A percentile compares a stretch with the other conserved stretches of the same genome.
Evolutionary conservation across 64 coral and sea anemone species (phyloP).

Genomic region (Porites lutea): DNA sequence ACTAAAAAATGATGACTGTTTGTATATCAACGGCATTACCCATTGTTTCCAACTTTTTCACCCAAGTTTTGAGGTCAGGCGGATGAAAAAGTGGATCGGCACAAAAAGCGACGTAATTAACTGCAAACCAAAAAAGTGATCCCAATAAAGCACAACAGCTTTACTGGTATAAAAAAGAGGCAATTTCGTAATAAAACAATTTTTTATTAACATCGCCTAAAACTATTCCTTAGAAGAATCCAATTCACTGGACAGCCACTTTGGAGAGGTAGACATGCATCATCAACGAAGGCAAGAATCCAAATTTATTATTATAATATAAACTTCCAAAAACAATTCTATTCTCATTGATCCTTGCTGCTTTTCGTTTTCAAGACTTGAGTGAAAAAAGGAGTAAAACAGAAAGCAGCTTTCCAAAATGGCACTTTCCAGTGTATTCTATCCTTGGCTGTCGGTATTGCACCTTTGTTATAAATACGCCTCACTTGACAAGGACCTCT

Average conservation of each 20-base stretch:
- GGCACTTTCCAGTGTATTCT: neutral
- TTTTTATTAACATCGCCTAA: slow-evolving; percentile 56
- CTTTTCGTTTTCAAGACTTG: neutral
- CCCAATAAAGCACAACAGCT: too few species aligned
- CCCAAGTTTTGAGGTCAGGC: too few species aligned
- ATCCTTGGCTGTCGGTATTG: neutral
- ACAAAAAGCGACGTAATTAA: too few species aligned
- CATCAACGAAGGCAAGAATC: neutral
- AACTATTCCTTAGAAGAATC: slow-evolving; percentile 17
- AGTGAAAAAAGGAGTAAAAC: neutral
- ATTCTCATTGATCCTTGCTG: neutral
- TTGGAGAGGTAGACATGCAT: neutral
- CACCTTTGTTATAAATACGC: slow-evolving; percentile 32
- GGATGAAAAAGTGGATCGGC: too few species aligned
- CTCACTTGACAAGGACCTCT: neutral
- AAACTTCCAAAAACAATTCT: neutral
- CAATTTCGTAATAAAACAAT: slow-evolving; percentile 14
- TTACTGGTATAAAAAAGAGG: neutral
- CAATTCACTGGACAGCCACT: slow-evolving; percentile 27
- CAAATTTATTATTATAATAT: neutral
- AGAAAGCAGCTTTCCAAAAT: neutral
- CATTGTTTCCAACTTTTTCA: too few species aligned
- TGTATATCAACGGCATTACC: too few species aligned
- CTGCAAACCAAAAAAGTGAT: too few species aligned
- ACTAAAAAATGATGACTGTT: too few species aligned